Base-by-base conservation (phyloP, 23 tunicate genomes). In the Botrylloides violaceus region DNA sequence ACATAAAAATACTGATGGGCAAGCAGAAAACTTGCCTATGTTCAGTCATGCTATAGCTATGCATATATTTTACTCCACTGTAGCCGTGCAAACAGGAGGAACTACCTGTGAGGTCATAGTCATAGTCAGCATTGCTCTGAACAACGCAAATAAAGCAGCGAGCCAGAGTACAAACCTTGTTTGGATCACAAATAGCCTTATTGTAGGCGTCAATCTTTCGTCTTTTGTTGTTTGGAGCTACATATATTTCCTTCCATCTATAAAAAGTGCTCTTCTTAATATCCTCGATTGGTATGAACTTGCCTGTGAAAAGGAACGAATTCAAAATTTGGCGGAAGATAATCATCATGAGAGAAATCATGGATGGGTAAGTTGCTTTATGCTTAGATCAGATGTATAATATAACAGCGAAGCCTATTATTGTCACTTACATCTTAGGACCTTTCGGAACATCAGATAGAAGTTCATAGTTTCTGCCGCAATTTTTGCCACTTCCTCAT, bases 381-480 rank as follows among this genome's bases (percentile, higher is more conserved):
- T n/a, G n/a, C n/a, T n/a, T n/a, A n/a, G n/a, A n/a, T n/a, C n/a
- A n/a, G n/a, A n/a, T n/a, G n/a, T n/a, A n/a, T n/a, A n/a, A n/a
- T n/a, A n/a, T n/a, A n/a, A 18, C 55, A 47, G 18, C 18, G 23
- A 58, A 58, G 23, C 23, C 12, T 58, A 58, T 58, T 23, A 58
- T 23, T 4, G 3, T 4, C 3, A 63, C 96, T 87, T 81, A 81
- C 96, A 87, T 64, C 81, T 87, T 31, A 87, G 71, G 34, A 62
- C 60, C 4, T 61, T 43, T 27, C 76, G 66, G 27, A 70, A 81
- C 87, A 87, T 81, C 2, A 87, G 74, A 77, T 87, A 87, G 25
- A 71, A 71, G 79, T 87, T 71, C 96, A 87, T 87, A 4, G 96
- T 87, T 71, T 87, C 87, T 35, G 84, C 96, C 7, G 66, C 96